Base-by-base conservation (phyloP, 2,888 invertebrate genomes). In the Cistogaster globosa region DNA sequence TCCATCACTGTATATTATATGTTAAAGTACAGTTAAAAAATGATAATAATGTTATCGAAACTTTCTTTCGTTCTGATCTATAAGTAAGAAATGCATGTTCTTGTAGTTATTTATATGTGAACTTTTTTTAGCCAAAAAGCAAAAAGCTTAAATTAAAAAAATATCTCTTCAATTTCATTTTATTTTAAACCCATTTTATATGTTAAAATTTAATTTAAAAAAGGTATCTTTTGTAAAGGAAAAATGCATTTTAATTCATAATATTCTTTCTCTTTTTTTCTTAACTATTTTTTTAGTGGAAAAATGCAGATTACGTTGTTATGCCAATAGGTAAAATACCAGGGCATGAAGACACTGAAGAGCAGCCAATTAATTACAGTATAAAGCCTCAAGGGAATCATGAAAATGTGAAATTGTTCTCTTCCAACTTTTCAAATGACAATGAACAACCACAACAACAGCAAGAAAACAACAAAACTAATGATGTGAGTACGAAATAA, bases 321-420 rank as follows among this genome's bases (percentile, higher is more conserved):
- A 65, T 76, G 75, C 71, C 85, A 18, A 71, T 83, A 48, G 45
- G 8, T 26, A 75, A 83, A 58, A 12, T 75, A 26, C 14, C 57
- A 45, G 9, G 57, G 16, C 51, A 69, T 45, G 81, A 69, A 36
- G 57, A 58, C 14, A 22, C 32, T 62, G 77, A 5, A 8, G 32
- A 77, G 8, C 74, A 63, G 22, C 84, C 84, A 38, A 76, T 86
- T 6, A 83, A 86, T 68, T 83, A 76, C 18, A 80, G 79, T 57
- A 60, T 83, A 48, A 83, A 77, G 51, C n/a, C 68, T 60, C 60
- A 16, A 48, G 65, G 68, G 36, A 83, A 42, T 11, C 20, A 18
- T 14, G 65, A 68, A 67, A 62, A 14, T n/a, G 53, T 53, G 12
- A 16, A 20, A 20, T 9, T 38, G 11, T 22, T 42, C 12, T 42